Evolutionary conservation across 2,888 invertebrate species (phyloP), one percentile per base, ranked within the genome.

Genomic region (Unio delphinus): DNA sequence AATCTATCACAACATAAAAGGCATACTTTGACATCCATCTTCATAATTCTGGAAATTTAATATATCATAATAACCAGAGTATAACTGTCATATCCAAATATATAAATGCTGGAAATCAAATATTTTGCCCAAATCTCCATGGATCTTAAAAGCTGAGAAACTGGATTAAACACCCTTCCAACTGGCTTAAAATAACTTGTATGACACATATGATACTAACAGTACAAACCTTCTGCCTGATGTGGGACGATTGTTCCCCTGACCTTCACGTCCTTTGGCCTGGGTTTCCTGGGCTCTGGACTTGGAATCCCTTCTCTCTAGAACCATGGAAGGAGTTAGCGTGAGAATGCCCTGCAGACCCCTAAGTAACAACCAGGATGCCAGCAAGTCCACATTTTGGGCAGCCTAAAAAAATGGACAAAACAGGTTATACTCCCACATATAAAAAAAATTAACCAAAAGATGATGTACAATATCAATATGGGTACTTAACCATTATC

Each of bases 341-440:
- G 77, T 68, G 66, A 90, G 76, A 61, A 90, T 87, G 57, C 87
- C 94, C 89, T 97, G 96, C 28, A 97, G 92, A 1, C 97, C 97
- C 66, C 95, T 94, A 28, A 96, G 93, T 67, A 97, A 90, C 67
- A 96, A 92, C 96, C 97, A 97, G 0, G 95, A 94, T 15, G 96
- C 96, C 80, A 96, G 94, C 91, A 96, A 93, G 73, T 96, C 92
- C 89, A 96, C 94, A 91, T 97, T 97, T 91, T 97, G 96, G 61
- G 84, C 82, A 70, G 84, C 83, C 86, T 86, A 69, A 7, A 71
- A 59, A 55, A 15, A 65, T 45, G 15, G 20, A 64, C 18, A n/a
- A 64, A 0, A n/a, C 45, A 45, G 26, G 8, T n/a, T 61, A 34
- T 34, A 34, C 34, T 34, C 11, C 15, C 45, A 45, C 45, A 11